Base-by-base conservation (phyloP, 2,888 invertebrate species). In the Stenodema calcarata region DNA sequence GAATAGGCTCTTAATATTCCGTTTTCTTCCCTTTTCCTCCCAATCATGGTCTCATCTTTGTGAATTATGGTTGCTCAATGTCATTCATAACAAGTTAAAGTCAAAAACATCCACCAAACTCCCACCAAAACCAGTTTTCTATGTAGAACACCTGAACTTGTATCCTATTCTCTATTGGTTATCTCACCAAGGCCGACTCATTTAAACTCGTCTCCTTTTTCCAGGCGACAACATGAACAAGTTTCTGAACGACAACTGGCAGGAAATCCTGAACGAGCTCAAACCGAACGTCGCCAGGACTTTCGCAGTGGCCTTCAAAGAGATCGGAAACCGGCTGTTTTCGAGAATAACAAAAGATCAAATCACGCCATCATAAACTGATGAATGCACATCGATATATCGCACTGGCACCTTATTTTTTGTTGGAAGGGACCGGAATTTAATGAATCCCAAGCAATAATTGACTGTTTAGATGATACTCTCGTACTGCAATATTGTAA, bases 221-320 rank as follows among this genome's bases (percentile, higher is more conserved):
- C 16, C 89, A 90, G 90, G 92, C 0, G 91, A 92, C 69, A 92
- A 91, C 81, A 91, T 92, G 91, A 92, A 92, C 89, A 79, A 87
- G 1, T 92, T 92, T 88, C 69, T 86, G 14, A 86, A 86, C 70
- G 44, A 86, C 28, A 86, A 86, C 79, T 86, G 86, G 86, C 42
- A 88, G 18, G 91, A 91, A 0, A 91, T 92, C 54, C 91, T 91
- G 62, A 87, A 87, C 35, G 92, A 92, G 89, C 89, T 92, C 0
- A 90, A 90, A 85, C 89, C 89, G 0, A 89, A 91, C 2, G 90
- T 92, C 2, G 88, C 90, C 23, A 89, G 89, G 0, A 91, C 91
- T 0, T 91, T 92, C 44, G 88, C 88, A 0, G 87, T 90, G 28
- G 89, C 92, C 23, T 91, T 91, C 69, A 75, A 89, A 18, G 89